Percentiles rank a stretch among this genome's conserved stretches.
These are phyloP conservation scores for Lypha dubia DNA, from an alignment of 2,888 invertebrate species.

Conservation along the genomic window DNA sequence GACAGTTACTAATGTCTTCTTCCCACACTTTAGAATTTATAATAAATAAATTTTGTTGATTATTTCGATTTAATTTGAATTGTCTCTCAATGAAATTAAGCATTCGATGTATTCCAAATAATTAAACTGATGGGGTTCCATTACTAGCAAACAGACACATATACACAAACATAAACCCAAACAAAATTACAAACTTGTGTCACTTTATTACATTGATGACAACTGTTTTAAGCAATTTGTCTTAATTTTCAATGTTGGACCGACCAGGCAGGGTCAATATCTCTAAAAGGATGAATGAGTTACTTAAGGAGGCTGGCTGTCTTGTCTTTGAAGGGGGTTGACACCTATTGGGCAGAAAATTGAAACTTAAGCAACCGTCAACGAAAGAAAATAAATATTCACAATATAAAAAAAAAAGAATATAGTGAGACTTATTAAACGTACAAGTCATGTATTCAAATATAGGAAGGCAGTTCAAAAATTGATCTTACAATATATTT, in stretches of 20 bases:
- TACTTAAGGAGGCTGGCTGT: not conserved
- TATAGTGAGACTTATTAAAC: not conserved
- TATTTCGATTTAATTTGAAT: slow-evolving; percentile 41
- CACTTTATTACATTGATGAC: slow-evolving; percentile 6
- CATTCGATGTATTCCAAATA: slow-evolving; percentile 45
- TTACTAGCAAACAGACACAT: slow-evolving; percentile 1
- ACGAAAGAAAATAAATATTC: not conserved
- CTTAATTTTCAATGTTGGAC: slow-evolving; percentile 41
- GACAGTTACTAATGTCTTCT: slow-evolving; percentile 32
- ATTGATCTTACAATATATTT: not conserved
- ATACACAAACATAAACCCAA: too few species aligned
- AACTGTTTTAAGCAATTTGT: slow-evolving; percentile 42
- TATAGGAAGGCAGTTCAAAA: not conserved
- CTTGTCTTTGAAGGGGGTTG: not conserved
- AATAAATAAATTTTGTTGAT: slow-evolving; percentile 8
- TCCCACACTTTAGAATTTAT: not conserved
- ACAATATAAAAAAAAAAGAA: slow-evolving; percentile 14
- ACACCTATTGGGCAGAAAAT: slow-evolving; percentile 62
- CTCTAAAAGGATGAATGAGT: not conserved
- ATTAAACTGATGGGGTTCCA: slow-evolving; percentile 59
- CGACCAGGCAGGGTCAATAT: not conserved
- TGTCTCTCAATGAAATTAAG: slow-evolving; percentile 44
- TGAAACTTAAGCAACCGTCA: not conserved
- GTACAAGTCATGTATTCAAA: not conserved
- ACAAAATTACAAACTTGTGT: slow-evolving; percentile 8